These are phyloP conservation scores for Piaya cayana DNA, from an alignment of 2,113 vertebrate genomes.

Conservation along the genomic window DNA sequence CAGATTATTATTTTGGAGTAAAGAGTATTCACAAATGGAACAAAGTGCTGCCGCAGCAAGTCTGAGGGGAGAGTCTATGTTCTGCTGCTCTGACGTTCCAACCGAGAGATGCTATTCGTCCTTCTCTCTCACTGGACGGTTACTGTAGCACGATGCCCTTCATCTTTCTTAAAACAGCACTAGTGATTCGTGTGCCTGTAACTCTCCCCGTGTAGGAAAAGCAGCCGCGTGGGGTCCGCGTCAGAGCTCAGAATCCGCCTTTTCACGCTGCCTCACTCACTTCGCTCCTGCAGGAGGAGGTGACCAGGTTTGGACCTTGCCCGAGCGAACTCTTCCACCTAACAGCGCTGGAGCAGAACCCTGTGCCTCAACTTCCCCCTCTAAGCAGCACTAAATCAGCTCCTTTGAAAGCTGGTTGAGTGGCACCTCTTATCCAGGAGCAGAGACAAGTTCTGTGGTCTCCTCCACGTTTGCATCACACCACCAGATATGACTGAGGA, in stretches of 20 bases:
- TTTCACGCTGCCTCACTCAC: neutral
- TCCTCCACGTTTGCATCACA: neutral
- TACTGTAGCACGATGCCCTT: neutral
- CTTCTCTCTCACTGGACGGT: neutral
- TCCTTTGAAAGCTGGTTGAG: neutral
- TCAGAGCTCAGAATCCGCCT: neutral
- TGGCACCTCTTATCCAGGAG: neutral
- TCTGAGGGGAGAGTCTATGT: neutral
- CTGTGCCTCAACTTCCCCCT: neutral
- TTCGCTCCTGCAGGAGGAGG: neutral
- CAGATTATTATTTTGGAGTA: neutral
- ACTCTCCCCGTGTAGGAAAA: neutral
- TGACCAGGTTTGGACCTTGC: neutral
- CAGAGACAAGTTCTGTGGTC: accelerated
- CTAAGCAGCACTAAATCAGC: neutral
- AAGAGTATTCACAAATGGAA: neutral
- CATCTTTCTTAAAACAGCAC: neutral
- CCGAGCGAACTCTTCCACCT: neutral
- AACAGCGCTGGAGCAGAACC: neutral
- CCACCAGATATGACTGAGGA: neutral
- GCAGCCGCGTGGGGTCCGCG: neutral
- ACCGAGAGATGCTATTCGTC: neutral
- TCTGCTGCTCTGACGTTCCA: neutral
- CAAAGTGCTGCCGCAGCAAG: neutral
- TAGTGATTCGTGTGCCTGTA: neutral